Percentiles rank a stretch among this genome's conserved stretches.
Evolutionary conservation across 2,888 invertebrate genomes (phyloP).

Genomic region (Archips crataeganus): DNA sequence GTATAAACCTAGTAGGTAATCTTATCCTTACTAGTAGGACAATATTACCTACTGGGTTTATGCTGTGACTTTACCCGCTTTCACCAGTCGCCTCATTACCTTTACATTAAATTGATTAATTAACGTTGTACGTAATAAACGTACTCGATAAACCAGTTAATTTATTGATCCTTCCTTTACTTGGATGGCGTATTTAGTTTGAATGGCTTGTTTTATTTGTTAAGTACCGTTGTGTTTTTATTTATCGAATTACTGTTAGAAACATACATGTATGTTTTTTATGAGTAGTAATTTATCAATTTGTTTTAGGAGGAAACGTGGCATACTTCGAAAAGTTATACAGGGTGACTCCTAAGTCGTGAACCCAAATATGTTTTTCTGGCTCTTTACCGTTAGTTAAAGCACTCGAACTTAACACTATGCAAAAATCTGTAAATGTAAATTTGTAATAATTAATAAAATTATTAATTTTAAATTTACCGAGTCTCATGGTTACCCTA

Average conservation of each 20-base stretch:
- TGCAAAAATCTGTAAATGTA: no score
- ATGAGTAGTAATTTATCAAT: constrained; percentile 3
- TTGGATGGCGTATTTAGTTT: constrained; percentile 8
- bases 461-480: no score
- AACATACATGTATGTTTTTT: constrained; percentile 1
- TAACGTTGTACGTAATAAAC: constrained; percentile 21
- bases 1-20: no score
- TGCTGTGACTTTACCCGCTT: not conserved
- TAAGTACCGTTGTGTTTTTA: constrained; percentile 10
- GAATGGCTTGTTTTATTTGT: constrained; percentile 34
- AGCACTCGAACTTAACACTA: no score
- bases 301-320: not conserved
- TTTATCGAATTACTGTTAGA: constrained; percentile 15
- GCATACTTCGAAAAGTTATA: not conserved
- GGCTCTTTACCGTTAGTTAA: no score
- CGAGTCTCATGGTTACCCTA: no score
- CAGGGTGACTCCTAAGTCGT: no score
- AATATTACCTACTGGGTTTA: not conserved
- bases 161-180: constrained; percentile 25
- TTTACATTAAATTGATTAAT: constrained; percentile 31
- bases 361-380: no score
- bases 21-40: no score
- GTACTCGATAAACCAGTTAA: constrained; percentile 21
- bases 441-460: no score
- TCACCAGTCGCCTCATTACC: constrained; percentile 7